A percentile compares a stretch with the other conserved stretches of the same genome.
Evolutionary conservation across 2,113 vertebrate genomes (phyloP).

Genomic region (Cygnus atratus): DNA sequence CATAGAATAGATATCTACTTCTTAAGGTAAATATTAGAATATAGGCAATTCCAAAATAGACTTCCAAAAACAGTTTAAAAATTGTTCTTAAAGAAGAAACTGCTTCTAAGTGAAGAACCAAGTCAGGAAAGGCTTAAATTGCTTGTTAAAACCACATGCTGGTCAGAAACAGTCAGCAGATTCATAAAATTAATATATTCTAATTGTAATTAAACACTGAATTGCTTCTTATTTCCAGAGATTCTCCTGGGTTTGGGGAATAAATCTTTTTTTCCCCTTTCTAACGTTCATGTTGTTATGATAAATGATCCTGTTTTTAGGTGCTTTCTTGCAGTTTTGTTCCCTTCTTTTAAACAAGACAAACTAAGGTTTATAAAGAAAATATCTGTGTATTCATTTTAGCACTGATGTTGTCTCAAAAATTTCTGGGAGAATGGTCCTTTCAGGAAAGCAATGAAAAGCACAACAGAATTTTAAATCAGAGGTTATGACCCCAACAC

Average conservation of each 20-base stretch:
- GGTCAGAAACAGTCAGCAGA: background rate
- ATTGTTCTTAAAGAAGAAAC: background rate
- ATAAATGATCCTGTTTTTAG: background rate
- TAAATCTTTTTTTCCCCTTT: background rate
- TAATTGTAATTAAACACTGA: background rate
- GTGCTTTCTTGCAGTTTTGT: background rate
- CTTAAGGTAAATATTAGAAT: background rate
- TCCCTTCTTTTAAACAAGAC: background rate
- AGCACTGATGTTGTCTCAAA: background rate
- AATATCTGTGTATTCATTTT: background rate
- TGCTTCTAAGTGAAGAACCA: background rate
- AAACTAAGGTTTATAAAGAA: background rate
- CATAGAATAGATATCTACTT: background rate
- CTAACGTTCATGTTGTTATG: background rate
- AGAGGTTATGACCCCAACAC: background rate
- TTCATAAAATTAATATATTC: background rate
- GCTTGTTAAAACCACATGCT: background rate
- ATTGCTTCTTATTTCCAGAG: background rate
- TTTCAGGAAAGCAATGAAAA: background rate
- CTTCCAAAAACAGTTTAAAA: background rate
- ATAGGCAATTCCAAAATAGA: background rate
- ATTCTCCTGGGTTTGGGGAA: background rate
- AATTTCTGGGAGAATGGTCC: background rate
- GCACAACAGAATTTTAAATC: background rate
- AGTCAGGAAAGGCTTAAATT: background rate